Conservation (phyloP, 2,797 vertebrate genomes). For the Sparus aurata region DNA sequence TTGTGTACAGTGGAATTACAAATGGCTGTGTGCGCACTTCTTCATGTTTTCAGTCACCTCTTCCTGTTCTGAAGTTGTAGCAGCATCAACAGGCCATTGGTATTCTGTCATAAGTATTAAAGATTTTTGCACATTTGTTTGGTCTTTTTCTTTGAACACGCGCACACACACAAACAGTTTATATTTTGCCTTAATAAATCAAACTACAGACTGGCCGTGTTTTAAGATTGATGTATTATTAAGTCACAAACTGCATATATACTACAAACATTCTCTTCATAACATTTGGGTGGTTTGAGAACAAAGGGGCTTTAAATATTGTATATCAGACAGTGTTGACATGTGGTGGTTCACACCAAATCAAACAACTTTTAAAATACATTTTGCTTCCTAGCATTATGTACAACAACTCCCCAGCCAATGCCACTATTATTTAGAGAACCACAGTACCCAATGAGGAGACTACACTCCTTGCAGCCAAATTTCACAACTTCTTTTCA, state of each 20-base stretch:
- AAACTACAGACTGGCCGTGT: slow-evolving; percentile 36
- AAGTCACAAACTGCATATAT: slow-evolving; percentile 60
- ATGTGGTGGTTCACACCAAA: slow-evolving; percentile 41
- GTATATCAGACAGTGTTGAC: slow-evolving; percentile 17
- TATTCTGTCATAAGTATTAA: slow-evolving; percentile 78
- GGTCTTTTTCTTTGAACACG: slow-evolving; percentile 34
- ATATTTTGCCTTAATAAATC: slow-evolving; percentile 30
- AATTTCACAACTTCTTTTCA: slow-evolving; percentile 14
- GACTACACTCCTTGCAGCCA: slow-evolving; percentile 15
- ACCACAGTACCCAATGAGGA: slow-evolving; percentile 17
- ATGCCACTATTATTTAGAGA: slow-evolving; percentile 27
- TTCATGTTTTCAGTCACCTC: slow-evolving; percentile 45
- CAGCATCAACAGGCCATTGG: slow-evolving; percentile 63
- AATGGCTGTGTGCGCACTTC: slow-evolving; percentile 40
- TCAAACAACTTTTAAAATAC: slow-evolving; percentile 39
- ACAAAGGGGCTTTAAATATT: slow-evolving; percentile 34
- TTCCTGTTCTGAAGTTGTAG: slow-evolving; percentile 66
- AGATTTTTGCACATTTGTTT: slow-evolving; percentile 79
- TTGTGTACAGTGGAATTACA: slow-evolving; percentile 57
- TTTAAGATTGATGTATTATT: slow-evolving; percentile 65
- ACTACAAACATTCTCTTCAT: slow-evolving; percentile 52
- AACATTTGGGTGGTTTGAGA: slow-evolving; percentile 45
- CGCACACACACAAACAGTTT: background rate
- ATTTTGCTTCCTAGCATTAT: slow-evolving; percentile 41
- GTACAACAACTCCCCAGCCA: slow-evolving; percentile 41